Conservation (phyloP, 2,888 invertebrate genomes). For the Lycocerus yunnanus region DNA sequence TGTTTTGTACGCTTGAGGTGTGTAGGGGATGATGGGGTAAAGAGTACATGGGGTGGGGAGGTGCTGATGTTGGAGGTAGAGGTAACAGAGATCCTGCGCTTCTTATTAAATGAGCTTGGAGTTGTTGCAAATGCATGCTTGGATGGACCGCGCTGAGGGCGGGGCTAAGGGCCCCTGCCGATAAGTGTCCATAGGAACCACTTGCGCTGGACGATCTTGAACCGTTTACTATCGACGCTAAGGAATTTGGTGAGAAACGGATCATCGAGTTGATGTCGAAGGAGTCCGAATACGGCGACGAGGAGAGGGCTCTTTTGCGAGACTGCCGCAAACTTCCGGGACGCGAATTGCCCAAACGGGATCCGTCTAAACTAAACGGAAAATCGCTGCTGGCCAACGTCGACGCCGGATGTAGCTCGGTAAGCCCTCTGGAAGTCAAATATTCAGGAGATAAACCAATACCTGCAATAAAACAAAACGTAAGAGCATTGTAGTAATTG, state of each 20-base stretch:
- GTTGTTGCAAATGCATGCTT: conserved; percentile 70
- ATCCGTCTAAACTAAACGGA: conserved; percentile 87
- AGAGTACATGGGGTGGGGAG: conserved; percentile 54
- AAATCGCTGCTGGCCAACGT: conserved; percentile 86
- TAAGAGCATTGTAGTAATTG: too few species aligned
- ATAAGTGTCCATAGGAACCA: conserved; percentile 95
- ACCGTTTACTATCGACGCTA: conserved; percentile 80
- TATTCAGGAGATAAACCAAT: conserved; percentile 67
- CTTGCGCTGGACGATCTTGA: conserved; percentile 88
- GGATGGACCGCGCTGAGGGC: conserved; percentile 69
- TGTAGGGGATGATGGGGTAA: conserved; percentile 55
- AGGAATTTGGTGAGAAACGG: conserved; percentile 90
- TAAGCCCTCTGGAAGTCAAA: conserved; percentile 60
- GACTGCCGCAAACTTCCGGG: conserved; percentile 59
- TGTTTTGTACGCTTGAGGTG: conserved; percentile 44
- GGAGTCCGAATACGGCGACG: conserved; percentile 93
- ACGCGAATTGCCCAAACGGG: conserved; percentile 71
- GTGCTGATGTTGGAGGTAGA: conserved; percentile 55
- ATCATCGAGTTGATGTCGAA: conserved; percentile 96
- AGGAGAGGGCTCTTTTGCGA: conserved; percentile 90
- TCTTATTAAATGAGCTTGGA: conserved; percentile 79
- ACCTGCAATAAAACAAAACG: conserved; percentile 53
- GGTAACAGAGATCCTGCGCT: conserved; percentile 63
- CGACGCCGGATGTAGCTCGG: conserved; percentile 65
- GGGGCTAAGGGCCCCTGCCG: conserved; percentile 91